A percentile compares a stretch with the other conserved stretches of the same genome.
Conservation (phyloP, 1,140 invertebrate species). For the Alviniconcha marisindica region DNA sequence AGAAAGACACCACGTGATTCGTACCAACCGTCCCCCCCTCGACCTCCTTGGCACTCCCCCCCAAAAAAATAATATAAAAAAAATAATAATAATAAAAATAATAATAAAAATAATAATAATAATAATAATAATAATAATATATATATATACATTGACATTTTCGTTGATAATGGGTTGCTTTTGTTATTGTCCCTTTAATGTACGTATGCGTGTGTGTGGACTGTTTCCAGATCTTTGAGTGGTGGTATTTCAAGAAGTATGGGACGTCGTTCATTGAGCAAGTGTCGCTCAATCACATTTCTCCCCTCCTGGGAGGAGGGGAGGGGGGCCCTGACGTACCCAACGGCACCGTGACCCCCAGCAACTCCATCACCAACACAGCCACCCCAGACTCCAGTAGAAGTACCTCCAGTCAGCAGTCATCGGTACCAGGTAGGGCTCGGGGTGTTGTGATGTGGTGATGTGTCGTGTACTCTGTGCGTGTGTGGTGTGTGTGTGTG, state of each 20-base stretch:
- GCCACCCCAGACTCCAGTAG: background rate
- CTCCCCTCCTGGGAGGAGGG: conserved; percentile 92
- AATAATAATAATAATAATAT: background rate
- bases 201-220: background rate
- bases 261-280: conserved; percentile 98
- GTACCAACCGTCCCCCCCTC: no score
- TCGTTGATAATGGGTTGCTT: background rate
- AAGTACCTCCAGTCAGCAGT: background rate
- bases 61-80: no score
- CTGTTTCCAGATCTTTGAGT: conserved; percentile 94
- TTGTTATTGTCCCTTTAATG: background rate
- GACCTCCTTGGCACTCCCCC: no score
- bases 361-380: background rate
- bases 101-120: no score
- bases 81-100: no score
- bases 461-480: no score
- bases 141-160: background rate
- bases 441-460: background rate
- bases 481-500: background rate
- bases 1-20: no score
- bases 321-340: conserved; percentile 71
- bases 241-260: conserved; percentile 99
- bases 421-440: background rate
- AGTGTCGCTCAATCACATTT: conserved; percentile 95
- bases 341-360: conserved; percentile 8